These are phyloP conservation scores for Nycteola revayana DNA, from an alignment of 2,888 invertebrate species.

Conservation along the genomic window DNA sequence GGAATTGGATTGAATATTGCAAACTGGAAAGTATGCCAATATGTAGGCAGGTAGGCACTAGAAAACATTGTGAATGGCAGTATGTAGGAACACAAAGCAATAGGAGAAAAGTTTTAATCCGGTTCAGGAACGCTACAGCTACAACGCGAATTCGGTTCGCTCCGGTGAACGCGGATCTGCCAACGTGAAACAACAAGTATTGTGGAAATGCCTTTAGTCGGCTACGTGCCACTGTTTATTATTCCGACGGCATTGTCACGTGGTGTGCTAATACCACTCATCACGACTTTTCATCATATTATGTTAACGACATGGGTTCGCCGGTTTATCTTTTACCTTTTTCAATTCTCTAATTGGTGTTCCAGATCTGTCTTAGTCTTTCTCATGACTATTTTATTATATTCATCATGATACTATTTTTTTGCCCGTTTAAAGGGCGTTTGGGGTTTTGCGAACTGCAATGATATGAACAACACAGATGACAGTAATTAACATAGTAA, in stretches of 20 bases:
- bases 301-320: slow-evolving; percentile 12
- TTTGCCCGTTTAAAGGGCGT: no score
- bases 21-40: slow-evolving; percentile 26
- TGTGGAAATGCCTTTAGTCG: slow-evolving; percentile 19
- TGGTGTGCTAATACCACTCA: slow-evolving; percentile 26
- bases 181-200: slow-evolving; percentile 33
- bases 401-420: no score
- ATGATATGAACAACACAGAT: no score
- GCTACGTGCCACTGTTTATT: slow-evolving; percentile 30
- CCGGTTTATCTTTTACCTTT: no score
- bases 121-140: slow-evolving; percentile 28
- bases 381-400: no score
- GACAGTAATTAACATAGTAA: no score
- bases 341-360: no score
- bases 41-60: slow-evolving; percentile 10
- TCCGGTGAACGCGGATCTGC: slow-evolving; percentile 36
- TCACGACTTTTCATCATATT: slow-evolving; percentile 34
- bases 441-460: no score
- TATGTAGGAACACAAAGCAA: slow-evolving; percentile 24
- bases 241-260: slow-evolving; percentile 29
- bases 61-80: slow-evolving; percentile 9
- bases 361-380: no score
- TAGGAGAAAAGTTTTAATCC: slow-evolving; percentile 39
- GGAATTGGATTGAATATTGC: not conserved
- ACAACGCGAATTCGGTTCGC: slow-evolving; percentile 31